These are phyloP conservation scores for Salminus brasiliensis DNA, from an alignment of 2,113 vertebrate genomes.

Conservation along the genomic window DNA sequence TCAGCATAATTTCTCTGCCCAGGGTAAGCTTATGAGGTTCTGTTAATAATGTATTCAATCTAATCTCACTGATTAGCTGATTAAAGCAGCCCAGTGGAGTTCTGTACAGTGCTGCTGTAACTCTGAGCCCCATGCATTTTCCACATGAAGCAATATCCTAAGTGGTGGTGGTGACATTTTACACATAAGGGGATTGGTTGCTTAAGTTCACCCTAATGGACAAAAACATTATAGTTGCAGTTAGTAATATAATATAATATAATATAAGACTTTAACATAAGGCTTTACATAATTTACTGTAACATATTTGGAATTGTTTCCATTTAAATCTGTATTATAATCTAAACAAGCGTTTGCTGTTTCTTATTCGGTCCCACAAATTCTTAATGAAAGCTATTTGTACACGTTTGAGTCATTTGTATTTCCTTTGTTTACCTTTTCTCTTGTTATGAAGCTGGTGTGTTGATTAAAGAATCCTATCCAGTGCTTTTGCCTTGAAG, in stretches of 20 bases:
- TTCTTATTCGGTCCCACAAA: neutral
- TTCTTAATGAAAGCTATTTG: neutral
- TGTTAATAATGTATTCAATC: too few species aligned
- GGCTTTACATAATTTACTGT: neutral
- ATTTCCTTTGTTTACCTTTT: neutral
- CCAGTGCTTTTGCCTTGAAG: neutral
- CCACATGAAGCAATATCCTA: neutral
- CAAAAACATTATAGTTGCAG: neutral
- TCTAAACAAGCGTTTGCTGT: too few species aligned
- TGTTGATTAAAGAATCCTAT: neutral
- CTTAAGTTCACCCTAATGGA: neutral
- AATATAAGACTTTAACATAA: too few species aligned
- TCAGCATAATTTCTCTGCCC: neutral
- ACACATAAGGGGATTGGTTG: neutral
- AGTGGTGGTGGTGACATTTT: neutral
- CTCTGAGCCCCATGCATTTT: neutral
- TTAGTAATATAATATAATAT: too few species aligned
- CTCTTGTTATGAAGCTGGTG: neutral
- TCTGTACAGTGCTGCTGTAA: conserved; percentile 29
- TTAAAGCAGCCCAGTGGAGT: neutral
- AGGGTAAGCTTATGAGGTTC: neutral
- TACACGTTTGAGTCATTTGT: neutral
- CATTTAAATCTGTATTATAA: too few species aligned
- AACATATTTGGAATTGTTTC: neutral
- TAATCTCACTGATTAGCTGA: neutral